Base-by-base conservation (phyloP, 2,797 vertebrate genomes). In the Chaetophractus vellerosus region DNA sequence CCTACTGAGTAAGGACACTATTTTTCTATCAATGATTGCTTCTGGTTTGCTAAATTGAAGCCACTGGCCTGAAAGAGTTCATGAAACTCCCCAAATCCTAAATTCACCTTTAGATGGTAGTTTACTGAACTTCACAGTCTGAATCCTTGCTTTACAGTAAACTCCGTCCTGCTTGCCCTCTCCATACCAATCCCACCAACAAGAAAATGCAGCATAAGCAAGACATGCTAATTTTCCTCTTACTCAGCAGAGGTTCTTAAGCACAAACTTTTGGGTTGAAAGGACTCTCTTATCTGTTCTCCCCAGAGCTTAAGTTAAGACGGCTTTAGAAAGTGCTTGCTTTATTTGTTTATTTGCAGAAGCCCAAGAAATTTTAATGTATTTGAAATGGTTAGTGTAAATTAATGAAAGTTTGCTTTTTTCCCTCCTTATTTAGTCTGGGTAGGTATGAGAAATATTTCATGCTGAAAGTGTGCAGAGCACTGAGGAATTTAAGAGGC, bases 231-330 rank as follows among this genome's bases (percentile, higher is more conserved):
- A 83, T 45, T 71, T 96, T 96, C 87, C 78, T 57, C 14, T 89
- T 93, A 64, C 82, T 79, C 88, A 36, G 80, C 81, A 96, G 93
- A 97, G 78, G 0, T 36, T 95, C 88, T 86, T 48, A 96, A 79
- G 93, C 88, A 59, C 1, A 90, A 88, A 96, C 75, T 41, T 15
- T 48, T 86, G 86, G 0, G 23, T 78, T 95, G 93, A 96, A 97
- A 98, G 85, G 79, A 92, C 95, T 92, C 92, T 96, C 95, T 97
- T 98, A 98, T 97, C 96, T 96, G 93, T 57, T 57, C 36, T 80
- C 87, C 45, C 50, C 93, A 97, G 90, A 97, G 33, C 83, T 91
- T 84, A 45, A 90, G 12, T 63, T 31, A 78, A 61, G 72, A 95
- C 82, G 21, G 75, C 78, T 98, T 97, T 81, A 45, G 7, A 31